Base-by-base conservation (phyloP, 1,140 invertebrate species). In the Temnothorax curvispinosus region DNA sequence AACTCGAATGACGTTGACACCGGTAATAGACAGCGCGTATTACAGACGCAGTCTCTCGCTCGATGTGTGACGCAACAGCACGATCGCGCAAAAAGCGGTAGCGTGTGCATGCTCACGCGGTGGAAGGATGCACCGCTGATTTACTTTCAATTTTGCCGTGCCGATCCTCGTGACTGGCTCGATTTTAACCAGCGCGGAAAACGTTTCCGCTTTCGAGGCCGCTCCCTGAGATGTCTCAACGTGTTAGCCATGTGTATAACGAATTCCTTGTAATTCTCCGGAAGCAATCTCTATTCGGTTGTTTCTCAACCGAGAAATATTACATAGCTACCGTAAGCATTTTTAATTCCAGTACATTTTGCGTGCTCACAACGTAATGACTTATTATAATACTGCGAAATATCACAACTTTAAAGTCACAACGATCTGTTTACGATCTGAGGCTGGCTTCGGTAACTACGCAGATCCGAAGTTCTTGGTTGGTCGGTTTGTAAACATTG, bases 1-100 rank as follows among this genome's bases (percentile, higher is more conserved):
- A 27, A 50, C 67, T 74, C 69, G 54, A 50, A 74, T 82, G 54
- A 82, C 80, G 69, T 82, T 74, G 67, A 74, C 69, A 74, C 52
- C 54, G 41, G 54, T 82, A 82, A 82, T 74, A 74, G 69, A 82
- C 38, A 13, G 21, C 11, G 52, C 56, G 67, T n/a, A 35, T 72
- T 35, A 38, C 35, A 74, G 41, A 58, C 41, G 80, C 54, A 38
- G 41, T 82, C 54, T 82, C 54, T 50, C 27, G 38, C 27, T 58
- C 41, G 41, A 72, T 18, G 18, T 8, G 7, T 72, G 80, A 82
- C 52, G 41, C 27, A 72, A 82, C 38, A 47, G 27, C 52, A 18
- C 27, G 6, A 35, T 35, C 38, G 38, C 21, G 35, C 65, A 56
- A 58, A 72, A 58, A 52, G 44, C 44, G 21, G 32, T 32, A 13